Evolutionary conservation across 2,797 vertebrate genomes (phyloP).

Genomic region (Scleropages formosus): DNA sequence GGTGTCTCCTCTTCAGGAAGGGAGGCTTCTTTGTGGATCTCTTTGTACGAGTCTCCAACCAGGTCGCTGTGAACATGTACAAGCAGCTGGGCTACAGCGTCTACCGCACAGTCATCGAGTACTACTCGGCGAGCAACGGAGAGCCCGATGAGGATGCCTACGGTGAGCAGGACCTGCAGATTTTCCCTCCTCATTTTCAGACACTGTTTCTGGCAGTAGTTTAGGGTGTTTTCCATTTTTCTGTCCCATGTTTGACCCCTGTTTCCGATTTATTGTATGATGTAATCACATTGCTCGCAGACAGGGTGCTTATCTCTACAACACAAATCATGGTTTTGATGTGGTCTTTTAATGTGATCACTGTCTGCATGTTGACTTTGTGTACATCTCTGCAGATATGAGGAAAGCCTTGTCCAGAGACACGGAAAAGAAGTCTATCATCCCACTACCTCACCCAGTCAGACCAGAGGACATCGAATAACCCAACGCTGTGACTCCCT

Average conservation of each 20-base stretch:
- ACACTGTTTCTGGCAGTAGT: background rate
- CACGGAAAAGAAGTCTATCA: constrained; percentile 91
- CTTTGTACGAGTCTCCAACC: constrained; percentile 94
- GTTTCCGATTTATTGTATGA: background rate
- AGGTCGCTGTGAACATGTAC: constrained; percentile 96
- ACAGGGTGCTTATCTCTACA: too few species aligned
- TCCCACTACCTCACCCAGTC: constrained; percentile 91
- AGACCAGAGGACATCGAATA: constrained; percentile 95
- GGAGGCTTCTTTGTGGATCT: constrained; percentile 95
- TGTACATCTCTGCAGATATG: constrained; percentile 76
- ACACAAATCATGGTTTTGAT: too few species aligned
- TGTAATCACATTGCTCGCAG: background rate
- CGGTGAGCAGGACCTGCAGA: constrained; percentile 64
- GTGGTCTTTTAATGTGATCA: background rate
- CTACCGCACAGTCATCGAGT: constrained; percentile 90
- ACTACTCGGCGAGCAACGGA: constrained; percentile 92
- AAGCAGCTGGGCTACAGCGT: constrained; percentile 93
- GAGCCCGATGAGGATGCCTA: constrained; percentile 94
- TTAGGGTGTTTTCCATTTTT: too few species aligned
- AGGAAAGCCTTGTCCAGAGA: constrained; percentile 93
- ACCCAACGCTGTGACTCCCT: constrained; percentile 69
- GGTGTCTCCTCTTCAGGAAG: constrained; percentile 67
- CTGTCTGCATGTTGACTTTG: background rate
- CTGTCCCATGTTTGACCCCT: background rate
- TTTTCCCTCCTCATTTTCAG: background rate